Base-by-base conservation (phyloP, 2,888 invertebrate genomes). In the Drosophila pseudotakahashii region DNA sequence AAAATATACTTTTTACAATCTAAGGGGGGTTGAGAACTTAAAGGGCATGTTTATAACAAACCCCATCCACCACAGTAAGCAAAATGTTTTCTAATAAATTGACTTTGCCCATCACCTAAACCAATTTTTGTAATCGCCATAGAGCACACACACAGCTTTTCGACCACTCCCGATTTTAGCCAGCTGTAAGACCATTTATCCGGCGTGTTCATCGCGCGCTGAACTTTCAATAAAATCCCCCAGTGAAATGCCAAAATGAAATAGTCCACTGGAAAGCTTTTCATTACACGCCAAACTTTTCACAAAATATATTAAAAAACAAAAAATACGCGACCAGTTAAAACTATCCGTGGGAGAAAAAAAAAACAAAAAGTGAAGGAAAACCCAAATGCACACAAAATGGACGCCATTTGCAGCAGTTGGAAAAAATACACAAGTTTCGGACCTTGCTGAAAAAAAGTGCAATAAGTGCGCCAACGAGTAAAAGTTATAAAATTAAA, bases 381-480 rank as follows among this genome's bases (percentile, higher is more conserved):
- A 51, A 32, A 51, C 16, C 19, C 2, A 14, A 53, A 41, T 19
- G 13, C 52, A 7, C 26, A 55, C 62, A 63, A 64, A 80, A 73
- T 73, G 50, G 73, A 63, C 59, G 78, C 69, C 73, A 78, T 73
- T 69, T 54, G 73, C 44, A 52, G 71, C 47, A 45, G 44, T 16
- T 5, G 39, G 10, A 10, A 26, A 62, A 64, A 45, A 41, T 26
- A 44, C 34, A 78, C 74, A 78, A 80, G 69, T 78, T 78, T 74
- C 26, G 54, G 14, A 59, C 58, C 63, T 52, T 53, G 63, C 48
- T 55, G 64, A 66, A 78, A 66, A 78, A 81, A 68, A 81, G 55
- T 76, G 59, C 74, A 81, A 78, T 78, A 81, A 78, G 78, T 62
- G 75, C 45, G 48, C 39, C 44, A 57, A 47, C 54, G 14, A 23